Evolutionary conservation across 2,797 vertebrate genomes (phyloP), one percentile per base, ranked within the genome.

Genomic region (Florisuga fusca): DNA sequence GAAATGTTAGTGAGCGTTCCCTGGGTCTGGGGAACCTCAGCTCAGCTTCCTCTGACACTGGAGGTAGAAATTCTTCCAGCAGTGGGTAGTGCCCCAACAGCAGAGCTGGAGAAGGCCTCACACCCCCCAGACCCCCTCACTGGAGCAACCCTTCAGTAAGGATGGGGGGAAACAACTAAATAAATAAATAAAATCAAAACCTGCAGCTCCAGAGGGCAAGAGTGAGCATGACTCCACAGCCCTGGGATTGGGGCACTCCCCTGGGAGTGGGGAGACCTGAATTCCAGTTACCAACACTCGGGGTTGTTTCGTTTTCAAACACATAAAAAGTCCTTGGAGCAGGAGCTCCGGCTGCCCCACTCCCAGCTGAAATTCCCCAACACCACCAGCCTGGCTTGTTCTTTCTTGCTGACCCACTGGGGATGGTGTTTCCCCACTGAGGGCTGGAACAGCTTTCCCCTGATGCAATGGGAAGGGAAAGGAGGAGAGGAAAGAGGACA

Each of bases 151-250:
- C n/a, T 31, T 68, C 71, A 29, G 7, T 4, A 33, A 29, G 5
- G 1, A 1, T 4, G 23, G n/a, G 6, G 1, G 1, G 4, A 23
- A 31, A 50, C 15, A 41, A 41, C 38, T 41, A 54, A 16, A 80
- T 4, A 29, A 36, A 10, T 26, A 66, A 74, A 36, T 31, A 67
- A 84, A 86, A 58, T 29, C 59, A 48, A 92, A 96, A 67, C 89
- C 89, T 79, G 91, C 84, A 93, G 84, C 94, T 96, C 93, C 86
- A 74, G 78, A 96, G 81, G 96, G 81, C 95, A 96, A 94, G 95
- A 95, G 91, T 18, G 78, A 96, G 95, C 96, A 80, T 67, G 87
- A 95, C 72, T 96, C 45, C 12, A 0, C 78, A 96, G 94, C 93
- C 81, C 57, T 91, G 68, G 91, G 93, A 95, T 74, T 1, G 1